Conservation (phyloP, 2,113 vertebrate genomes). For the Cephalophus harveyi region DNA sequence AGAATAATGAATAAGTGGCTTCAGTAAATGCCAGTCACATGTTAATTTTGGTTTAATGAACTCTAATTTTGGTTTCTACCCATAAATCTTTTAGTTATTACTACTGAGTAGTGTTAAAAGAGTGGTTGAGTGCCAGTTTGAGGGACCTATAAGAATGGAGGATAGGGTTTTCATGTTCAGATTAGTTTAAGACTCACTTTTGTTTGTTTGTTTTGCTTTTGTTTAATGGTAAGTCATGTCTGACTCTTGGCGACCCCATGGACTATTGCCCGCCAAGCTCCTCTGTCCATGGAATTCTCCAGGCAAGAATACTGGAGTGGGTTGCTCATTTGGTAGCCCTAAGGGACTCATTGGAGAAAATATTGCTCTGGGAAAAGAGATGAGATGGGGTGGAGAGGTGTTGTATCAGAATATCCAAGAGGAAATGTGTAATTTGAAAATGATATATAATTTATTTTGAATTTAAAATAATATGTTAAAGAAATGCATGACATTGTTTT, state of each 20-base stretch:
- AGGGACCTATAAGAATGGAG: not conserved
- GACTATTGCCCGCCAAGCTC: not conserved
- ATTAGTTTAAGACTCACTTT: not conserved
- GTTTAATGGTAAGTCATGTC: not conserved
- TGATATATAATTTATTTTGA: not conserved
- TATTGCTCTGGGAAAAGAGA: not conserved
- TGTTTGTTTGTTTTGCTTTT: not conserved
- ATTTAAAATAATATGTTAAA: not conserved
- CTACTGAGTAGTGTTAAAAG: not conserved
- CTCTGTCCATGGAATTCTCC: not conserved
- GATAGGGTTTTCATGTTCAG: not conserved
- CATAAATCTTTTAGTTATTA: not conserved
- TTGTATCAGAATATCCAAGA: not conserved
- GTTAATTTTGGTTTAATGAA: conserved; percentile 7
- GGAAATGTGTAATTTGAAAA: not conserved
- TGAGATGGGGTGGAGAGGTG: not conserved
- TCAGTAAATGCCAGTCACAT: not conserved
- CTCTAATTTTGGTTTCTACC: not conserved
- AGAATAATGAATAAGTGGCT: not conserved
- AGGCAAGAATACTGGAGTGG: not conserved
- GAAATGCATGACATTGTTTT: not conserved
- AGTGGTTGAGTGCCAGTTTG: not conserved
- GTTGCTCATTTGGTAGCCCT: not conserved
- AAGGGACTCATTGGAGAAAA: not conserved
- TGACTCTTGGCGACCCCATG: accelerated